Evolutionary conservation across 2,888 invertebrate genomes (phyloP), one percentile per base, ranked within the genome.

Genomic region (Cheilosia vulpina): DNA sequence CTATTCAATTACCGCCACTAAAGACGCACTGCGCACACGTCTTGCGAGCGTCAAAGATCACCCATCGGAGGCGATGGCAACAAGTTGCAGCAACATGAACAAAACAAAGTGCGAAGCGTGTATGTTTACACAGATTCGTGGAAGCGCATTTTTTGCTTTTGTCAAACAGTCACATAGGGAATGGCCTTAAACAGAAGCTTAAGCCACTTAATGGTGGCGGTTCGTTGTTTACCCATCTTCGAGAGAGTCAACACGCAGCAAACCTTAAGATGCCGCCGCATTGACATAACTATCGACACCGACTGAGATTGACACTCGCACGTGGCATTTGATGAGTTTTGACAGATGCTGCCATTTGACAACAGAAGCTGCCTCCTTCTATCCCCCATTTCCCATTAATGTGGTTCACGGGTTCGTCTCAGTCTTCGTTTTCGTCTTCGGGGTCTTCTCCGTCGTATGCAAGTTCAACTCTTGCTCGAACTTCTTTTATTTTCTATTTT

Each of bases 1-100:
- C 81, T 85, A 85, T 85, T 85, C 85, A 85, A 85, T 85, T 85
- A 85, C 76, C 76, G 81, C 80, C 76, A 71, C 84, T 80, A 85
- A 85, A 77, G 77, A 81, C 45, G 75, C 68, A 17, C 63, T 34
- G 72, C 57, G 63, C 85, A 85, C 76, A 72, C 77, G 81, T 80
- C 84, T 52, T 11, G 52, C 57, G 34, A 60, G 60, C 76, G 57
- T 71, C 81, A 65, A 50, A 58, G 60, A 63, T 65, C 55, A 58
- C 13, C 68, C 62, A 72, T 83, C 78, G 71, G 38, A 76, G 9
- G 27, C 11, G 31, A 62, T 19, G 9, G 84, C 84, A 83, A 84
- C 84, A 80, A 75, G 80, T 80, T 79, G 84, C 84, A 73, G 80
- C 84, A 84, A 84, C 84, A 79, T 65, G 38, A 66, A 11, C 65